Base-by-base conservation (phyloP, 2,113 vertebrate genomes). In the Xerus inauris region DNA sequence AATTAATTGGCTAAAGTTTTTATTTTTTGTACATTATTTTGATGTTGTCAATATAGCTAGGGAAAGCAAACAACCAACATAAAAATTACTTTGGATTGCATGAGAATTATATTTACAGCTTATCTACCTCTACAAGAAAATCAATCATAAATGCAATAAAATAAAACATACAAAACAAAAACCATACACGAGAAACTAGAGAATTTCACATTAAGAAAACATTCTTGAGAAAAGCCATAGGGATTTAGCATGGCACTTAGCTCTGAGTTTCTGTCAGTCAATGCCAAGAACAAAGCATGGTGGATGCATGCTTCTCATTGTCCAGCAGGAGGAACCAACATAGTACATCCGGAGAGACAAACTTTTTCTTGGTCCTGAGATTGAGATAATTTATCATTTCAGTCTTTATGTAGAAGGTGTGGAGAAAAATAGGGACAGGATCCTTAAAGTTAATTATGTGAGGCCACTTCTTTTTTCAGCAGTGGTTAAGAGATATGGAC, bases 11-110 rank as follows among this genome's bases (percentile, higher is more conserved):
- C 54, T 79, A 32, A 49, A 24, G 1, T 40, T 87, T 93, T 79
- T 26, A 76, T 89, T 93, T 72, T 87, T 67, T 71, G 62, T 73
- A 81, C 28, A 57, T 69, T 85, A 89, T 91, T 94, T 79, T 93
- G 47, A 91, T 87, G n/a, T 7, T 32, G 8, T 81, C 45, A 49
- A 59, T n/a, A 89, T 3, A 87, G 16, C 38, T 22, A 93, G 77
- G 54, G 57, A 76, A 65, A 92, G 32, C 42, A 95, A 40, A 54
- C 54, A 89, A 89, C 49, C 20, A 65, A 93, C 93, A 92, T 71
- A 73, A 17, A 54, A 83, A 87, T 72, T 71, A 76, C 75, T 92
- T 87, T 89, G 26, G 20, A 79, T 22, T 47, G 4, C 4, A 72
- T 67, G 80, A 32, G 71, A 90, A 71, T 35, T 47, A 77, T 67